phyloP scores from a whole-genome alignment of 2,797 vertebrate species.

The Aldrovandia affinis region DNA sequence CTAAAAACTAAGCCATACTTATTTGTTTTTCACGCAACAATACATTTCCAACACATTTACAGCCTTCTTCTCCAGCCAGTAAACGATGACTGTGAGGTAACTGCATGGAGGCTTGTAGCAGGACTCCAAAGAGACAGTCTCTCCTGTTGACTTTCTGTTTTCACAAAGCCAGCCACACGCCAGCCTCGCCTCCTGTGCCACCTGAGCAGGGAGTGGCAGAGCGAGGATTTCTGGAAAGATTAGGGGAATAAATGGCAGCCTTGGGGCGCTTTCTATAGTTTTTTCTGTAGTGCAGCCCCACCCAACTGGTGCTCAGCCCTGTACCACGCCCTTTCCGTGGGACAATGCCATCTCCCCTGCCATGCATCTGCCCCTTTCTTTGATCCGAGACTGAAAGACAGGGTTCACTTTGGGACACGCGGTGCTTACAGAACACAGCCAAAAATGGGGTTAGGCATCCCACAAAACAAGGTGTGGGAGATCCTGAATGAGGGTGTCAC shows the following conservation, averaged over 20 bases:
- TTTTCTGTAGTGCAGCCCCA: slow-evolving; percentile 48
- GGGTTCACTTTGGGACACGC: background rate
- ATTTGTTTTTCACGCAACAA: background rate
- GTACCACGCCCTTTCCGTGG: slow-evolving; percentile 37
- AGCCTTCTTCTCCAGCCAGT: background rate
- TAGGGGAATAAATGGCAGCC: slow-evolving; percentile 49
- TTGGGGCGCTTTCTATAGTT: slow-evolving; percentile 38
- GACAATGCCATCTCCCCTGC: slow-evolving; percentile 16
- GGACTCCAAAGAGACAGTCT: background rate
- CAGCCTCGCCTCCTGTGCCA: background rate
- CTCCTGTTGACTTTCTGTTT: background rate
- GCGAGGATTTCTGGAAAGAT: slow-evolving; percentile 39
- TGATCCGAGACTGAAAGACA: slow-evolving; percentile 36
- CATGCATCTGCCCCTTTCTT: slow-evolving; percentile 25
- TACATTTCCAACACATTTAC: background rate
- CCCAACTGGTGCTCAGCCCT: slow-evolving; percentile 40
- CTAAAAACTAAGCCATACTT: background rate
- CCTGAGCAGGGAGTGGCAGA: slow-evolving; percentile 49
- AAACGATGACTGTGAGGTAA: background rate
- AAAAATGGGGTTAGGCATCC: no score
- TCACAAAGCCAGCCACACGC: background rate
- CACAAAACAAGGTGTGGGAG: background rate
- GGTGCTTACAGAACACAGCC: background rate
- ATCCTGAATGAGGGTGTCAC: background rate
- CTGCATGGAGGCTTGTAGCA: background rate